A percentile compares a stretch with the other conserved stretches of the same genome.
phyloP scores from a whole-genome alignment of 23 tunicate genomes.

The Diplosoma virens region DNA sequence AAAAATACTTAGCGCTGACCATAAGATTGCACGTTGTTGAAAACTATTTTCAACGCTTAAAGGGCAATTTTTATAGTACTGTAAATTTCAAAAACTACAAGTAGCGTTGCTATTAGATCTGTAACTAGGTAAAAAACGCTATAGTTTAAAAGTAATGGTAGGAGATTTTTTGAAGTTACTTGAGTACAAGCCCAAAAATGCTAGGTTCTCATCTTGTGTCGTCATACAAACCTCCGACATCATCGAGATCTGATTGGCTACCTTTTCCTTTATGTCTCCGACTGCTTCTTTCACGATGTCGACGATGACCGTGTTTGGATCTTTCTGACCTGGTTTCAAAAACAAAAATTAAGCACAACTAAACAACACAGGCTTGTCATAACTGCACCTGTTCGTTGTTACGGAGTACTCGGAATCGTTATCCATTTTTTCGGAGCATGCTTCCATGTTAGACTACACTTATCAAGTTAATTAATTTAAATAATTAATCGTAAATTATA shows the following conservation, averaged over 20 bases:
- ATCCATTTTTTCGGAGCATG: slow-evolving; percentile 57
- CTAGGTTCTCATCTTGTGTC: slow-evolving; percentile 2
- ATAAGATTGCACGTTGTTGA: no score
- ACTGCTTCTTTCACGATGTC: slow-evolving; percentile 51
- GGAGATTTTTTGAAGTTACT: not conserved
- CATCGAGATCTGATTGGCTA: slow-evolving; percentile 37
- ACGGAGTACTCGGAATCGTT: slow-evolving; percentile 84
- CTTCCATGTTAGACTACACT: no score
- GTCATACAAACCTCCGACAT: slow-evolving; percentile 88
- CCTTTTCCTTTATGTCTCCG: slow-evolving; percentile 62
- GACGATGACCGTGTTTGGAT: slow-evolving; percentile 54
- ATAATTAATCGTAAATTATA: no score
- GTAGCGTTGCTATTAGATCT: no score
- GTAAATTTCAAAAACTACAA: no score
- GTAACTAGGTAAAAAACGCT: no score
- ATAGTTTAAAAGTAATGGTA: not conserved
- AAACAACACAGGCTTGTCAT: not conserved
- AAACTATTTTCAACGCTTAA: no score
- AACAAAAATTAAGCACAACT: slow-evolving; percentile 7
- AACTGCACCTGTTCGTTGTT: slow-evolving; percentile 63
- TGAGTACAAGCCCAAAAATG: not conserved
- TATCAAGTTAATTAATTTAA: no score
- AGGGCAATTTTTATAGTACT: no score
- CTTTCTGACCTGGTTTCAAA: slow-evolving; percentile 74
- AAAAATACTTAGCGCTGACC: no score